Conservation (phyloP, 2,888 invertebrate genomes). For the Aricia artaxerxes region DNA sequence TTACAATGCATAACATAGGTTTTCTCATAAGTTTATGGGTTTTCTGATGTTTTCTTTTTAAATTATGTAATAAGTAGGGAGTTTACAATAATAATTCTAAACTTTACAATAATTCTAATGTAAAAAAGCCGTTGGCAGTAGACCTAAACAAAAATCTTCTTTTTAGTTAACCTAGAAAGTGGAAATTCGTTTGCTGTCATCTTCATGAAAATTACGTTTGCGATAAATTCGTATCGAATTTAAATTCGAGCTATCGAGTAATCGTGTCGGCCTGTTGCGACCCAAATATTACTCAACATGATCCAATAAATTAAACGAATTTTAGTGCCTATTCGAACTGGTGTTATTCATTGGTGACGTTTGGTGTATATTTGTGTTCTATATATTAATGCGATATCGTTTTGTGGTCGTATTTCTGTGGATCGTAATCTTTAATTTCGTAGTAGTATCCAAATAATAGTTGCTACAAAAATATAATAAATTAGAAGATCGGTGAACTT, state of each 20-base stretch:
- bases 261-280: conserved; percentile 2
- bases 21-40: too few relatives aligned
- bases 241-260: not conserved
- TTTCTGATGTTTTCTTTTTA: too few relatives aligned
- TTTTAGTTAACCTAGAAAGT: not conserved
- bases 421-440: not conserved
- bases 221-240: conserved; percentile 23
- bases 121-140: not conserved
- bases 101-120: too few relatives aligned
- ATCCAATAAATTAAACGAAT: conserved; percentile 16
- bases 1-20: too few relatives aligned
- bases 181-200: not conserved
- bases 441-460: not conserved
- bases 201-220: conserved; percentile 22
- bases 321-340: conserved; percentile 6
- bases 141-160: not conserved
- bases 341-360: not conserved
- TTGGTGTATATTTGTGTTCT: not conserved
- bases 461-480: not conserved
- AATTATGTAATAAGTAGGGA: not conserved
- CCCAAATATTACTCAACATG: conserved; percentile 22
- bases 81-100: too few relatives aligned
- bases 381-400: not conserved
- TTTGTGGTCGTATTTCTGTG: not conserved
- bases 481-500: too few relatives aligned